phyloP scores from a whole-genome alignment of 2,113 vertebrate genomes.

The Sebastes fasciatus region DNA sequence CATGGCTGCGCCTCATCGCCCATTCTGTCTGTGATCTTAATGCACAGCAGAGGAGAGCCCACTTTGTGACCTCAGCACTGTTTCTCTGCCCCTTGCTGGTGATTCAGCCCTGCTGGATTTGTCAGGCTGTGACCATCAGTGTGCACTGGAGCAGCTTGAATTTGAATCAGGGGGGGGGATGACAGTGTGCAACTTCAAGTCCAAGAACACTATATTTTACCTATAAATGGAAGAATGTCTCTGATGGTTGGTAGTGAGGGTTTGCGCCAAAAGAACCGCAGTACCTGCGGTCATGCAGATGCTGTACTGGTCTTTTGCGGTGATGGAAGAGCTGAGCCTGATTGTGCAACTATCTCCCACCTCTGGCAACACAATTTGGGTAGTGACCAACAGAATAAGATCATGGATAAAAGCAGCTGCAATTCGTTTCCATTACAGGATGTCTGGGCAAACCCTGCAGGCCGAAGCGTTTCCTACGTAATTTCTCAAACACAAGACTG shows the following conservation, averaged over 20 bases:
- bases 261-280: not conserved
- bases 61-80: conserved; percentile 23
- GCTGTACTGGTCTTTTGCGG: not conserved
- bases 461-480: not conserved
- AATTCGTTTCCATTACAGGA: conserved; percentile 26
- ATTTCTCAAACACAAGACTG: conserved; percentile 2
- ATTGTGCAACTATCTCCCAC: not conserved
- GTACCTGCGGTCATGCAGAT: conserved; percentile 6
- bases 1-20: conserved; percentile 10
- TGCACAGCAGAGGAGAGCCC: conserved; percentile 23
- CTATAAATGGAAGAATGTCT: not conserved
- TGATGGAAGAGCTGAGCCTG: not conserved
- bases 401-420: conserved; percentile 17
- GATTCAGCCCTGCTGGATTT: conserved; percentile 7
- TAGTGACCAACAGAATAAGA: conserved; percentile 25
- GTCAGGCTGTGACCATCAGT: not conserved
- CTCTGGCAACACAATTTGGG: conserved; percentile 20
- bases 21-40: conserved; percentile 19
- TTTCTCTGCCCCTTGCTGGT: not conserved
- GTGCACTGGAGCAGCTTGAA: not conserved
- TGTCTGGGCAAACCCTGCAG: conserved; percentile 1
- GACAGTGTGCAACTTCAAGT: not conserved
- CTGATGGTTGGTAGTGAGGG: not conserved
- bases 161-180: not conserved
- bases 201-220: not conserved